Percentiles rank a stretch among this genome's conserved stretches.
phyloP scores from a whole-genome alignment of 2,888 invertebrate species.

The Diplolepis rosae region DNA sequence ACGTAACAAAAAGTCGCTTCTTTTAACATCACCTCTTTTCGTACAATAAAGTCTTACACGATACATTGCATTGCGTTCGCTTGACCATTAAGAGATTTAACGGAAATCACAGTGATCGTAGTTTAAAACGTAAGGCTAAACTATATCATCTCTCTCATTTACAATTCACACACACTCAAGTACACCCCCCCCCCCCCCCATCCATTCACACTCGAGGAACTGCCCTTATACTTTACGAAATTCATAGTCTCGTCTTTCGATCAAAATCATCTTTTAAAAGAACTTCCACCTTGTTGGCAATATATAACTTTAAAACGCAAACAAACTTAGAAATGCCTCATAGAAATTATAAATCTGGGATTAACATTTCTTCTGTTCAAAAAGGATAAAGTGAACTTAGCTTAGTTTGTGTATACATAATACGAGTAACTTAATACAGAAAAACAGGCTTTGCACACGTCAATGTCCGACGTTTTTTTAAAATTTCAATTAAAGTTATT shows the following conservation, averaged over 20 bases:
- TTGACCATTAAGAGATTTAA: slow-evolving; percentile 43
- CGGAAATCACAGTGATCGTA: slow-evolving; percentile 60
- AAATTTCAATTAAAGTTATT: neutral
- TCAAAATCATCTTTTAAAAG: neutral
- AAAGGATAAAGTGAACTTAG: slow-evolving; percentile 2
- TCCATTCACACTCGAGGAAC: slow-evolving; percentile 19
- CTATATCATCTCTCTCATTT: neutral
- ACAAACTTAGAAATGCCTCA: slow-evolving; percentile 22
- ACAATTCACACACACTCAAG: neutral
- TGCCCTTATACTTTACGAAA: neutral
- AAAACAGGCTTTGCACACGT: neutral
- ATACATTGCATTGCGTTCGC: slow-evolving; percentile 21
- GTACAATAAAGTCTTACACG: slow-evolving; percentile 26
- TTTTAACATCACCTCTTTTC: slow-evolving; percentile 1
- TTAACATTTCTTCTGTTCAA: slow-evolving; percentile 11
- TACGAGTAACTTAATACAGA: slow-evolving; percentile 21
- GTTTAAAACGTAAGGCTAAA: slow-evolving; percentile 44
- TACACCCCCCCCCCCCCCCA: no score
- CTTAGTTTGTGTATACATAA: slow-evolving; percentile 16
- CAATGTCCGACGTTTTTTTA: neutral
- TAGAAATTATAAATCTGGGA: slow-evolving; percentile 4
- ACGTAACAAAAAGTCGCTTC: slow-evolving; percentile 29
- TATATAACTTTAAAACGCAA: slow-evolving; percentile 20
- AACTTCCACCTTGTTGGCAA: slow-evolving; percentile 13
- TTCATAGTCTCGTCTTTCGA: neutral